A percentile compares a stretch with the other conserved stretches of the same genome.
phyloP scores from a whole-genome alignment of 1,140 invertebrate genomes.

The Macrotrachela quadricornifera region DNA sequence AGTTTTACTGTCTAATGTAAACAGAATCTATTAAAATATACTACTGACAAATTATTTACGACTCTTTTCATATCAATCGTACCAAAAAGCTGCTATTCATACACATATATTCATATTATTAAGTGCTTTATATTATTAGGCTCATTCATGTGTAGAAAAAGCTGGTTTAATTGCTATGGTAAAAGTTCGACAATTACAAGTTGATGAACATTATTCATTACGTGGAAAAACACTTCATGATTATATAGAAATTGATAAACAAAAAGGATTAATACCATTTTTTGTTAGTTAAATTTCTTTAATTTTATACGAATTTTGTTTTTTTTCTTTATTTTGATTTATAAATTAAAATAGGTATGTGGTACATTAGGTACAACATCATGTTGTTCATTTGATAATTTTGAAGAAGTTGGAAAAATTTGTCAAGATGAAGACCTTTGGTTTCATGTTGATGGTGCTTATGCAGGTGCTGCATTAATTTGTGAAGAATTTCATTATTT shows the following conservation, averaged over 20 bases:
- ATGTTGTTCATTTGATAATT: slow-evolving; percentile 63
- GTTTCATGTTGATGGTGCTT: slow-evolving; percentile 81
- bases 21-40: too few relatives aligned
- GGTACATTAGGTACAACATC: slow-evolving; percentile 71
- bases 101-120: slow-evolving; percentile 28
- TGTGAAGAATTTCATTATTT: background rate
- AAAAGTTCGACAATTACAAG: slow-evolving; percentile 81
- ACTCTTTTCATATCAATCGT: background rate
- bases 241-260: slow-evolving; percentile 41
- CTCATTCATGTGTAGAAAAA: slow-evolving; percentile 98
- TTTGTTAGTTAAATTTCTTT: slow-evolving; percentile 51
- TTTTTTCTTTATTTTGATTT: background rate
- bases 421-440: slow-evolving; percentile 52
- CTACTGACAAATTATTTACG: too few relatives aligned
- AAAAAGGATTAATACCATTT: slow-evolving; percentile 66
- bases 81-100: too few relatives aligned
- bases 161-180: slow-evolving; percentile 96
- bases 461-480: slow-evolving; percentile 50
- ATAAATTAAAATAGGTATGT: slow-evolving; percentile 43
- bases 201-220: slow-evolving; percentile 72
- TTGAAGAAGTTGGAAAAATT: slow-evolving; percentile 64
- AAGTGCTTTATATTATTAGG: too few relatives aligned
- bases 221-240: slow-evolving; percentile 60
- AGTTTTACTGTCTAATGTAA: too few relatives aligned
- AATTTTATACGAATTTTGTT: background rate